A percentile compares a stretch with the other conserved stretches of the same genome.
These are phyloP conservation scores for Apamea crenata DNA, from an alignment of 2,888 invertebrate species.

Conservation along the genomic window DNA sequence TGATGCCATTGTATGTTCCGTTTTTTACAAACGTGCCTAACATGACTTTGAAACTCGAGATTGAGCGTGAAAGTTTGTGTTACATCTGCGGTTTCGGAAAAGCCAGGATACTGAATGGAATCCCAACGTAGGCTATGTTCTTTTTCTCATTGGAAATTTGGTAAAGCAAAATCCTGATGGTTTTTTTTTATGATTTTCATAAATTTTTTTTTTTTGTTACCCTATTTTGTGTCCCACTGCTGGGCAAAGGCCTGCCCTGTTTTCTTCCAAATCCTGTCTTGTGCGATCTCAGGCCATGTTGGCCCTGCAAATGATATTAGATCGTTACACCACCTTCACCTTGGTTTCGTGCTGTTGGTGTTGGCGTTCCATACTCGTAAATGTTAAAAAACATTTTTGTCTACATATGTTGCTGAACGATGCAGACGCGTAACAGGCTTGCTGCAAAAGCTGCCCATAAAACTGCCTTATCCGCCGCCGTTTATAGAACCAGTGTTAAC, in stretches of 20 bases:
- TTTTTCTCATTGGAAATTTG: not conserved
- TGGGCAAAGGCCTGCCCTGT: too few relatives aligned
- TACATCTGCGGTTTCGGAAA: not conserved
- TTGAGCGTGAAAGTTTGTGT: not conserved
- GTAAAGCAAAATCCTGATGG: not conserved
- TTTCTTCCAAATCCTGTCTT: too few relatives aligned
- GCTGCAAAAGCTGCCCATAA: not conserved
- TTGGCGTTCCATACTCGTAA: not conserved
- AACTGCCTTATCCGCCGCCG: slow-evolving; percentile 5
- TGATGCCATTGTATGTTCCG: too few relatives aligned
- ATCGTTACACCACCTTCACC: too few relatives aligned
- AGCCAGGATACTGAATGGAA: not conserved
- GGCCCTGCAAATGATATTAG: too few relatives aligned
- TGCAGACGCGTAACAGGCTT: not conserved
- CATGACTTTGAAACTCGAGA: not conserved
- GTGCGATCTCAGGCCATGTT: too few relatives aligned
- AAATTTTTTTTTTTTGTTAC: too few relatives aligned
- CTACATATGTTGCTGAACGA: not conserved
- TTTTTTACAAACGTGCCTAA: not conserved
- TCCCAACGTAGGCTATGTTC: too few relatives aligned
- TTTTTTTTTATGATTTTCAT: too few relatives aligned
- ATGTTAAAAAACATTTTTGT: not conserved
- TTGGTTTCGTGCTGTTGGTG: too few relatives aligned
- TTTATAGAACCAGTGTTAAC: slow-evolving; percentile 59
- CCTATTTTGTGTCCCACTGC: too few relatives aligned